Evolutionary conservation across 37 sponge, comb jelly and placozoan genomes (phyloP).

Genomic region (Amphimedon queenslandica): DNA sequence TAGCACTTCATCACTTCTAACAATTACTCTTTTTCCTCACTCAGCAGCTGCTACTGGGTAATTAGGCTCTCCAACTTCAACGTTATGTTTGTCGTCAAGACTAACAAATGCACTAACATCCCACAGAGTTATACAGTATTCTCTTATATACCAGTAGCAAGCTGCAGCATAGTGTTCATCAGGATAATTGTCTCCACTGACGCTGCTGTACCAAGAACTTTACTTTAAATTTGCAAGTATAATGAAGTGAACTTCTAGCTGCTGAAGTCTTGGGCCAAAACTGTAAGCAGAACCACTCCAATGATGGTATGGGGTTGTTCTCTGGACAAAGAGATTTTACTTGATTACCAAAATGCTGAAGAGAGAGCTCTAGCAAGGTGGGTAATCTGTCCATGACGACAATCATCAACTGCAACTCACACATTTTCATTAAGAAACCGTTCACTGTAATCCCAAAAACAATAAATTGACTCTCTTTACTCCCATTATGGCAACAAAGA

Average conservation of each 20-base stretch:
- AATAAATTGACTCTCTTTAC: constrained; percentile 2
- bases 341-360: constrained; percentile 38
- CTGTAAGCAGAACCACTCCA: constrained; percentile 35
- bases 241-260: constrained; percentile 16
- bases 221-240: constrained; percentile 23
- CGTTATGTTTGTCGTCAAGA: constrained; percentile 50
- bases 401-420: constrained; percentile 40
- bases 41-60: constrained; percentile 63
- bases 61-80: constrained; percentile 60
- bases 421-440: constrained; percentile 26
- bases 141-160: constrained; percentile 34
- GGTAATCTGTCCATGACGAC: constrained; percentile 31
- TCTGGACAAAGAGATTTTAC: constrained; percentile 38
- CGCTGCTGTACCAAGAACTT: constrained; percentile 35
- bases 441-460: constrained; percentile 11
- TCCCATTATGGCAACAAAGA: constrained; percentile 1
- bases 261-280: constrained; percentile 37
- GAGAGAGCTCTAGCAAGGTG: constrained; percentile 50
- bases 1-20: constrained; percentile 20
- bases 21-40: constrained; percentile 34
- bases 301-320: constrained; percentile 15
- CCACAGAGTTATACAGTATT: constrained; percentile 17
- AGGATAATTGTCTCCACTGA: constrained; percentile 13
- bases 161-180: constrained; percentile 55
- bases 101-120: constrained; percentile 17